A percentile compares a stretch with the other conserved stretches of the same genome.
Evolutionary conservation across 1,140 invertebrate species (phyloP).

Genomic region (Tribolium castaneum): DNA sequence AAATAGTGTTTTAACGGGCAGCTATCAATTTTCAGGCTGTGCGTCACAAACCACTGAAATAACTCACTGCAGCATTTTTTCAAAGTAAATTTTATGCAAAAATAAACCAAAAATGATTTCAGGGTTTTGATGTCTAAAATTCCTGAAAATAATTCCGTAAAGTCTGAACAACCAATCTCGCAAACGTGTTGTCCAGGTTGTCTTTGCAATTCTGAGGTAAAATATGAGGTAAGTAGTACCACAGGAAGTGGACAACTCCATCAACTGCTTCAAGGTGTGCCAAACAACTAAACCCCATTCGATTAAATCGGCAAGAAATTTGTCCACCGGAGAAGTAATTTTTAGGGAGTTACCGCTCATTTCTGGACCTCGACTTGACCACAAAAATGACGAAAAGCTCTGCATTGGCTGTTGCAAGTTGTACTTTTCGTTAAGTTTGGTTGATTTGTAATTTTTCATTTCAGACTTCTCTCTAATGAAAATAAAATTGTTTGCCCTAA

Average conservation of each 20-base stretch:
- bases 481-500: conserved; percentile 44
- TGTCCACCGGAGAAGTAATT: conserved; percentile 79
- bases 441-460: conserved; percentile 55
- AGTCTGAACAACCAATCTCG: background rate
- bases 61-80: background rate
- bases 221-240: background rate
- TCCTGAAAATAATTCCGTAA: background rate
- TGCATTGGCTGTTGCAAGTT: conserved; percentile 72
- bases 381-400: conserved; percentile 51
- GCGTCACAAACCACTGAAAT: background rate
- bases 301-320: conserved; percentile 77
- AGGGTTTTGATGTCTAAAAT: background rate
- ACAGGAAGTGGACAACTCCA: background rate
- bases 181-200: background rate
- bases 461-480: conserved; percentile 60
- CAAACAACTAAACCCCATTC: background rate
- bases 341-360: conserved; percentile 77
- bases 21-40: background rate
- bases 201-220: background rate
- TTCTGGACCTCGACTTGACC: conserved; percentile 72
- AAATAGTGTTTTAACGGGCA: background rate
- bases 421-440: conserved; percentile 51
- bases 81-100: background rate
- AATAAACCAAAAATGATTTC: background rate
- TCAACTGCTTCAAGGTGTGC: background rate